Evolutionary conservation across 1,140 invertebrate species (phyloP), one percentile per base, ranked within the genome.

Genomic region (Bacillus rossius): DNA sequence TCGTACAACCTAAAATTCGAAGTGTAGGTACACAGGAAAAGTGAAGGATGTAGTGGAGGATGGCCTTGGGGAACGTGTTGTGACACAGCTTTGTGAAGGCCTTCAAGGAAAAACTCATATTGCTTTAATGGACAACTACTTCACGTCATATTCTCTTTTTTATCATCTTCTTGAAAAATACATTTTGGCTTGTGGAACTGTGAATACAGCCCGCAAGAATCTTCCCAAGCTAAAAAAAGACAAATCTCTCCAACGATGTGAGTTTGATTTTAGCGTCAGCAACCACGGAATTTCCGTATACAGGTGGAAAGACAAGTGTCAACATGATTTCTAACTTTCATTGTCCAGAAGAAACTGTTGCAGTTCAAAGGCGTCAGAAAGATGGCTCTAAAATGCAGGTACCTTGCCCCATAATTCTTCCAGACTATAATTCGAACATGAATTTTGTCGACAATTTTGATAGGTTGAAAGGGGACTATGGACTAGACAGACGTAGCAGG

Each of bases 391-490:
- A 56, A 49, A 55, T 42, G 22, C 37, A 48, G 26, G 47, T 69
- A 34, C 19, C 55, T 16, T 64, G 68, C 55, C 68, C 71, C 43
- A 45, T 60, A 62, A 57, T 57, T 51, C 55, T 68, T 14, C 64
- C 64, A 23, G 65, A 73, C 55, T 76, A 74, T 53, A 74, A 72
- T 57, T 53, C 58, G 43, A 56, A 74, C 57, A 75, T 76, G 71
- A 66, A 67, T 25, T 70, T 56, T 61, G 71, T 75, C 13, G 71
- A 75, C 60, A 71, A 71, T 59, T 61, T 65, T 43, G 70, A 75
- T 59, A 67, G 67, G 65, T 51, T 72, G 48, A 70, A 69, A 56
- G 58, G 59, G n/a, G 42, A 57, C 16, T 75, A 73, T 59, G 61
- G 68, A 54, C 64, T 72, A 29, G 61, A 71, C 54, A 63, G 71